phyloP scores from a whole-genome alignment of 1,140 invertebrate genomes.

The Drosophila tsacasi region DNA sequence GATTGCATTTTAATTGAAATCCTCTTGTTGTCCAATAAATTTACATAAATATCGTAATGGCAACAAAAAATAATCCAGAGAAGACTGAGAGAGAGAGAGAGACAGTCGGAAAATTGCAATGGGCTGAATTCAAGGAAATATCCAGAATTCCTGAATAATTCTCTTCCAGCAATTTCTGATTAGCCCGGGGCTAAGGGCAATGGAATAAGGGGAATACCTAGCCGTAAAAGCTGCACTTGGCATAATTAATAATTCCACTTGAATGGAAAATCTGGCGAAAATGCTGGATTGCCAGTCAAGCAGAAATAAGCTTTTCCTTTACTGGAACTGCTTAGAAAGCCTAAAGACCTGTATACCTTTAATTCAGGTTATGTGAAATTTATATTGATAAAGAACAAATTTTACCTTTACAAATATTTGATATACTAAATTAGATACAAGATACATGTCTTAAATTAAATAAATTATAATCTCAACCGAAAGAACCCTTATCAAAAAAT shows the following conservation, averaged over 20 bases:
- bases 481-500: background rate
- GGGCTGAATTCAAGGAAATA: too few species aligned
- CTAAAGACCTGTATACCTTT: background rate
- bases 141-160: slow-evolving; percentile 4
- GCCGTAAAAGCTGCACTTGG: slow-evolving; percentile 37
- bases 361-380: too few species aligned
- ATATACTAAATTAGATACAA: background rate
- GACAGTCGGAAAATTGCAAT: background rate
- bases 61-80: background rate
- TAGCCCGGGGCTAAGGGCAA: slow-evolving; percentile 7
- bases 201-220: background rate
- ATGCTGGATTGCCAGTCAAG: background rate
- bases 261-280: slow-evolving; percentile 5
- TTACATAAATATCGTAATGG: slow-evolving; percentile 66
- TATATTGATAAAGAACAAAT: background rate
- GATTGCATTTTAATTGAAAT: slow-evolving; percentile 77
- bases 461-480: too few species aligned
- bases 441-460: too few species aligned
- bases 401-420: background rate
- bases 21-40: slow-evolving; percentile 59
- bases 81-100: background rate
- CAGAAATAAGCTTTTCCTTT: background rate
- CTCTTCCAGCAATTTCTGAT: slow-evolving; percentile 22
- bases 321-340: background rate
- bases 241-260: slow-evolving; percentile 51